Evolutionary conservation across 2,113 vertebrate species (phyloP), one percentile per base, ranked within the genome.

Genomic region (Isichthys henryi): DNA sequence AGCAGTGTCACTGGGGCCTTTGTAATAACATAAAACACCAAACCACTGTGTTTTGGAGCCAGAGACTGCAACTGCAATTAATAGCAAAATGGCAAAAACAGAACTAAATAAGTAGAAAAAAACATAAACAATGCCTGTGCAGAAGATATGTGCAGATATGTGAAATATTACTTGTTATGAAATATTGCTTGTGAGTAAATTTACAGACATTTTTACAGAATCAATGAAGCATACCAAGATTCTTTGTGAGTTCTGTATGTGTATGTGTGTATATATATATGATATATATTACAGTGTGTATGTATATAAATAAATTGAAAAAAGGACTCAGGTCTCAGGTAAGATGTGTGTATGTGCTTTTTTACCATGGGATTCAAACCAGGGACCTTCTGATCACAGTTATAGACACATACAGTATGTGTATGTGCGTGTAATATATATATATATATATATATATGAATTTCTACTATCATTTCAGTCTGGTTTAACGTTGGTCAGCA

Each of bases 401-500:
- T 9, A 66, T 66, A 1, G 58, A 27, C n/a, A n/a, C n/a, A n/a
- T n/a, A n/a, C n/a, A n/a, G n/a, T n/a, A n/a, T n/a, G n/a, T n/a
- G n/a, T n/a, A n/a, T n/a, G n/a, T n/a, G n/a, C n/a, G n/a, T n/a
- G n/a, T n/a, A n/a, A n/a, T n/a, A n/a, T n/a, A 39, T 39, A 39
- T 2, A 19, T 53, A 53, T 19, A 1, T 23, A 87, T 39, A 70
- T 19, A 87, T 23, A 4, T 27, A 9, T 11, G 3, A 19, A n/a
- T n/a, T 21, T 19, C 23, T 86, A 31, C 23, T 62, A 7, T 46
- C 46, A 15, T 48, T 62, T 86, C 93, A 99, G 98, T 99, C 91
- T 99, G 98, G 98, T 98, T 99, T 92, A 97, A 92, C 92, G 98
- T 98, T 80, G 99, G 98, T 91, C 94, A 97, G 53, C 98, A 99